Base-by-base conservation (phyloP, 92 coral and sea anemone species). In the Porites lobata region DNA sequence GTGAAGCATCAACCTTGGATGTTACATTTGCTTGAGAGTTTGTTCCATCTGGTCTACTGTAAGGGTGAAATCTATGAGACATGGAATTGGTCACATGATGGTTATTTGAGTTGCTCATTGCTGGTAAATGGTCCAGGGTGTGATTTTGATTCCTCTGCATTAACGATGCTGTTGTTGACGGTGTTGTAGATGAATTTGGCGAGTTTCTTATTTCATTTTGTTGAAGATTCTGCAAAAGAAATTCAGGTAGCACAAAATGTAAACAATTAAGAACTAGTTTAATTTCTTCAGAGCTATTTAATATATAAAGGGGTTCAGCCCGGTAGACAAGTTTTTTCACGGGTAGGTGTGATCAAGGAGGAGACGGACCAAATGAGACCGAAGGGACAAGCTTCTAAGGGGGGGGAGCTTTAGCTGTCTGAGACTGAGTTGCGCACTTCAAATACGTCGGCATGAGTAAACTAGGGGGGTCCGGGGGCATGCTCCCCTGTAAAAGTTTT, bases 61-160 rank as follows among this genome's bases (percentile, higher is more conserved):
- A 97, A 3, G 99, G 99, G 74, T 97, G 98, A 75, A 95, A 97
- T 70, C 98, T 88, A 11, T 93, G 93, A 15, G 85, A 50, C 15
- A 77, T 79, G 0, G 94, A 8, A 75, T 79, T 79, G 58, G 83
- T 63, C 1, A 59, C 38, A 62, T 92, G 96, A 57, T 90, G 95
- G 67, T 91, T 92, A 43, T 88, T 89, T 32, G 91, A 75, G n/a
- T 93, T 89, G 15, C 96, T 50, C 9, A 82, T 63, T 62, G 86
- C 1, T 61, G 88, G 68, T 13, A 53, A 65, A 62, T 86, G 93
- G 80, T 90, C 93, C 20, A 78, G 43, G 26, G 26, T 65, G 20
- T 74, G 87, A 59, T 93, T 93, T 82, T 88, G 94, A 43, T 91
- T 57, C 64, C 95, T 92, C 18, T 69, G 26, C 26, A 84, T 65